Conservation (phyloP, 1,140 invertebrate species). For the Trialeurodes vaporariorum region DNA sequence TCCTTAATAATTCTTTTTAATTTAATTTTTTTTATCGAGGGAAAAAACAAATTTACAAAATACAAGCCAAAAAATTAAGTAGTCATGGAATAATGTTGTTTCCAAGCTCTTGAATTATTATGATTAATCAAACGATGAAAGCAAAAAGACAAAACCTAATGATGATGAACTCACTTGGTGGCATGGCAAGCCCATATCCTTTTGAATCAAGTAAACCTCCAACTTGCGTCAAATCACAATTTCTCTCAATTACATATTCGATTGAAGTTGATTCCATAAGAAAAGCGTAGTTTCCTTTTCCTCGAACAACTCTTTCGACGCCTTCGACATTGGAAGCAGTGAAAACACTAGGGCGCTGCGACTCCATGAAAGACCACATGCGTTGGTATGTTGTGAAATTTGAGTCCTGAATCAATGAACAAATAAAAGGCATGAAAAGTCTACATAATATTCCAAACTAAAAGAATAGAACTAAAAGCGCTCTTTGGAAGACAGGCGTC, state of each 20-base stretch:
- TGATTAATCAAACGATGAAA: no score
- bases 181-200: constrained; percentile 86
- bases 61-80: no score
- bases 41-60: no score
- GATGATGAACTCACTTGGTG: constrained; percentile 57
- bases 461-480: no score
- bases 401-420: constrained; percentile 56
- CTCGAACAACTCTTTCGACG: constrained; percentile 57
- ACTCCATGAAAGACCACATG: constrained; percentile 91
- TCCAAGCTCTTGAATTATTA: no score
- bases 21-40: no score
- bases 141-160: no score
- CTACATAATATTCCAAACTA: no score
- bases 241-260: constrained; percentile 80
- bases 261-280: constrained; percentile 89
- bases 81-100: no score
- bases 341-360: constrained; percentile 69
- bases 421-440: not conserved
- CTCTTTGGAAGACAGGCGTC: no score
- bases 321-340: constrained; percentile 74
- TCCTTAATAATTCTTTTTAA: no score
- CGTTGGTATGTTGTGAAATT: constrained; percentile 83
- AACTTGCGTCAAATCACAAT: constrained; percentile 81
- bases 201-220: constrained; percentile 83
- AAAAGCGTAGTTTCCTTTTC: constrained; percentile 78